Conservation (phyloP, 2,113 vertebrate genomes). For the Choloepus hoffmanni region DNA sequence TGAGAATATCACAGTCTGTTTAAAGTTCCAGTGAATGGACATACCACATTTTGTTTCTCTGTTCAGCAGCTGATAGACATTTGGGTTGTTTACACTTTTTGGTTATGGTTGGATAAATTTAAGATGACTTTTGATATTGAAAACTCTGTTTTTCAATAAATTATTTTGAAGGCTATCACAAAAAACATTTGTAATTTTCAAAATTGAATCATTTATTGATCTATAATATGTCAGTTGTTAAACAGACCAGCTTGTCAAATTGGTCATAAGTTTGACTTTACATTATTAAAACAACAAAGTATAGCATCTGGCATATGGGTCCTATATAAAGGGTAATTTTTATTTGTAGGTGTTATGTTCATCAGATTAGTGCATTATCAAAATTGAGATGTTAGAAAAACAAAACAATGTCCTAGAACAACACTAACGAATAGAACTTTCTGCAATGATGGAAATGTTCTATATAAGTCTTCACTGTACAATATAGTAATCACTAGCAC, state of each 20-base stretch:
- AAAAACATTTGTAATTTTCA: slow-evolving; percentile 12
- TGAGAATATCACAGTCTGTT: neutral
- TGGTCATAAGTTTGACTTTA: neutral
- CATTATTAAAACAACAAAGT: neutral
- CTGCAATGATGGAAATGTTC: neutral
- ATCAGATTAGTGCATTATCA: neutral
- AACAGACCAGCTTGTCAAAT: neutral
- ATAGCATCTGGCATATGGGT: neutral
- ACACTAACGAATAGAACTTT: accelerated
- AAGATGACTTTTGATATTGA: neutral
- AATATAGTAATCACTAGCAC: neutral
- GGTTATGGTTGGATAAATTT: neutral
- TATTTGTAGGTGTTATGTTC: neutral
- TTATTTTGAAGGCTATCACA: neutral
- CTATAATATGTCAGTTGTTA: neutral
- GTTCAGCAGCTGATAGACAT: too few species aligned
- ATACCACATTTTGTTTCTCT: too few species aligned
- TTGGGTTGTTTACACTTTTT: too few species aligned
- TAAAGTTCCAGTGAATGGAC: neutral
- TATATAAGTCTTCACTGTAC: accelerated
- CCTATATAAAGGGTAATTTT: neutral
- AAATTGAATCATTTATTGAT: neutral
- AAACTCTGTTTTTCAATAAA: neutral
- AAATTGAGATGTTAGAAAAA: neutral
- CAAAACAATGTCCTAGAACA: neutral